phyloP scores from a whole-genome alignment of 2,888 invertebrate species.

The Alsophila aescularia region DNA sequence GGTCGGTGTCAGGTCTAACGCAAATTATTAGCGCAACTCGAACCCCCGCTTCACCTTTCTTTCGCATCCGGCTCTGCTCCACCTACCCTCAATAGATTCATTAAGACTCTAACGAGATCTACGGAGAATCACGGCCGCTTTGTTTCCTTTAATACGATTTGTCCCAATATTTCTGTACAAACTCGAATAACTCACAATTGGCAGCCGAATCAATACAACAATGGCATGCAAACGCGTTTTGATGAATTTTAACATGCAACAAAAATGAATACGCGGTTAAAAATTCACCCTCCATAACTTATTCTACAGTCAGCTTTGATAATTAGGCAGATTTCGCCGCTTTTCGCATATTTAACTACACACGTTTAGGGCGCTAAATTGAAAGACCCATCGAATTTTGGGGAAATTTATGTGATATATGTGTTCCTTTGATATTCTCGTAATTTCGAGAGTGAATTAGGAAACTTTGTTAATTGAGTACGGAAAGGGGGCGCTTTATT shows the following conservation, averaged over 20 bases:
- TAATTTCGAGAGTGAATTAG: conserved; percentile 22
- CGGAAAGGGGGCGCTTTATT: conserved; percentile 2
- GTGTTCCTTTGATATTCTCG: conserved; percentile 24
- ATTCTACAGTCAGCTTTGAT: conserved; percentile 55
- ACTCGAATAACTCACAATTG: conserved; percentile 39
- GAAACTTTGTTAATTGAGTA: conserved; percentile 24
- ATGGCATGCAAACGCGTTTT: conserved; percentile 50
- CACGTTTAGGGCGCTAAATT: conserved; percentile 26
- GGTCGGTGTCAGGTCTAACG: conserved; percentile 56
- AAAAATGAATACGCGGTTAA: conserved; percentile 52
- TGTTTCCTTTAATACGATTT: conserved; percentile 80
- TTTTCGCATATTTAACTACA: conserved; percentile 37
- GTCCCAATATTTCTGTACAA: conserved; percentile 50
- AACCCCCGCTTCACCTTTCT: conserved; percentile 61
- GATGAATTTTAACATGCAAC: conserved; percentile 43
- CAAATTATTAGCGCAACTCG: conserved; percentile 77
- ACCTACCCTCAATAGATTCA: conserved; percentile 82
- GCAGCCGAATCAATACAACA: conserved; percentile 46
- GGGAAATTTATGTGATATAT: conserved; percentile 21
- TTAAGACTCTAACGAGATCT: conserved; percentile 82
- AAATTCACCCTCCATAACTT: conserved; percentile 57
- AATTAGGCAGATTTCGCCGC: conserved; percentile 52
- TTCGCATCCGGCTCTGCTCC: conserved; percentile 68
- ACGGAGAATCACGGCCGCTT: conserved; percentile 77
- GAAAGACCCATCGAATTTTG: conserved; percentile 26